phyloP scores from a whole-genome alignment of 2,888 invertebrate genomes.

The Ischnus inquisitorius region DNA sequence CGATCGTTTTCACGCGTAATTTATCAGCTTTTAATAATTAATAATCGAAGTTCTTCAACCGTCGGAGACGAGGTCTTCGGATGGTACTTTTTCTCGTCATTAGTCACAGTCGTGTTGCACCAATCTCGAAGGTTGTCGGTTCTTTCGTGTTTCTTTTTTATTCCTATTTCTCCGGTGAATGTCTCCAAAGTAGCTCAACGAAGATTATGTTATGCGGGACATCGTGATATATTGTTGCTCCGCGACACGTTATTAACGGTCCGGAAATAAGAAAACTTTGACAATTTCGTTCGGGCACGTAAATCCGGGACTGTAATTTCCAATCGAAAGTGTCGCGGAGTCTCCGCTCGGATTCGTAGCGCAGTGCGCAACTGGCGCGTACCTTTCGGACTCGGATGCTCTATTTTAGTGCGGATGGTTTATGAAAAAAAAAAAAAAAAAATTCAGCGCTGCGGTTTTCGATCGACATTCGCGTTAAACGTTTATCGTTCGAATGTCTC shows the following conservation, averaged over 20 bases:
- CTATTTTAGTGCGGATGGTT: not conserved
- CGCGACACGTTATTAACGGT: not conserved
- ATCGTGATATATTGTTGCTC: not conserved
- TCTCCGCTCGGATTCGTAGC: not conserved
- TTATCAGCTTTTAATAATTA: not conserved
- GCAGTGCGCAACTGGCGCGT: not conserved
- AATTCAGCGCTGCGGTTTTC: not conserved
- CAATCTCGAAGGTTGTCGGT: too few species aligned
- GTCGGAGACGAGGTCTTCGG: not conserved
- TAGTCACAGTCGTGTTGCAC: too few species aligned
- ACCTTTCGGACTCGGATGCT: not conserved
- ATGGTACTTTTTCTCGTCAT: not conserved
- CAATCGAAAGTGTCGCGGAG: not conserved
- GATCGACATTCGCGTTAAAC: not conserved
- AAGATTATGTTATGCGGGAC: not conserved
- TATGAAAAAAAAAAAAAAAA: not conserved
- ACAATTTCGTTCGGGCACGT: constrained; percentile 4
- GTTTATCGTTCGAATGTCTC: constrained; percentile 35
- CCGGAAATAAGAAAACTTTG: constrained; percentile 20
- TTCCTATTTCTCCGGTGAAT: not conserved
- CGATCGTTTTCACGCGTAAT: not conserved
- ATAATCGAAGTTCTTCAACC: not conserved
- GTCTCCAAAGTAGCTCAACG: not conserved
- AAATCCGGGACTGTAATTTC: not conserved
- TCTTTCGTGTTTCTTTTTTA: too few species aligned